phyloP scores from a whole-genome alignment of 1,140 invertebrate species.

The Bursaphelenchus mucronatus region DNA sequence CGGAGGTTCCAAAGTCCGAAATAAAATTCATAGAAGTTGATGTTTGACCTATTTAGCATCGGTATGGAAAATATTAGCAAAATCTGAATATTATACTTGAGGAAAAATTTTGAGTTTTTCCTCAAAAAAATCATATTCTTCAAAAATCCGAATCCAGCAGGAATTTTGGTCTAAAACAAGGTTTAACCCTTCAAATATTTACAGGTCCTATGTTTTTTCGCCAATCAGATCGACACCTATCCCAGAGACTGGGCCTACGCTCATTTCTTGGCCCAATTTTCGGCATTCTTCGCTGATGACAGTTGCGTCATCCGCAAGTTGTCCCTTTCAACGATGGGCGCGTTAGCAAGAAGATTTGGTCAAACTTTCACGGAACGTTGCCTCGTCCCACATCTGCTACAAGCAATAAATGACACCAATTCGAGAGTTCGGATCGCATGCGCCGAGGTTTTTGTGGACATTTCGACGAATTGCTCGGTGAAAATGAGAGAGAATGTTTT shows the following conservation, averaged over 20 bases:
- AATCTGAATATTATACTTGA: too few relatives aligned
- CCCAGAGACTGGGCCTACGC: conserved; percentile 32
- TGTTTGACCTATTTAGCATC: too few relatives aligned
- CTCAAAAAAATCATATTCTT: too few relatives aligned
- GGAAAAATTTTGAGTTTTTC: too few relatives aligned
- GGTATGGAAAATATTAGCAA: too few relatives aligned
- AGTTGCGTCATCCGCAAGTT: conserved; percentile 15
- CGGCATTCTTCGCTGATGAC: conserved; percentile 16
- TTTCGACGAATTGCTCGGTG: conserved; percentile 23
- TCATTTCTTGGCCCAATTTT: conserved; percentile 26
- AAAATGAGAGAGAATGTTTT: conserved; percentile 10
- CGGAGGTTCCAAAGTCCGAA: too few relatives aligned
- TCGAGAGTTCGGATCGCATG: conserved; percentile 32
- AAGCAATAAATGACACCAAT: conserved; percentile 15
- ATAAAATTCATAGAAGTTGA: too few relatives aligned
- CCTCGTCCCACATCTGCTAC: conserved; percentile 21
- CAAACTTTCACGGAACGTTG: conserved; percentile 27
- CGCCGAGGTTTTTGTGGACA: conserved; percentile 29
- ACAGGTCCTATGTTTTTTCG: neutral
- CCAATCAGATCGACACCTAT: conserved; percentile 23
- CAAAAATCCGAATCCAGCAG: too few relatives aligned
- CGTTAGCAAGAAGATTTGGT: conserved; percentile 22
- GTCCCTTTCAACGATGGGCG: conserved; percentile 6
- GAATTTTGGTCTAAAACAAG: too few relatives aligned
- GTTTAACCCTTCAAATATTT: neutral